Percentiles rank a stretch among this genome's conserved stretches.
phyloP scores from a whole-genome alignment of 2,888 invertebrate genomes.

The Drosophila seclusa region DNA sequence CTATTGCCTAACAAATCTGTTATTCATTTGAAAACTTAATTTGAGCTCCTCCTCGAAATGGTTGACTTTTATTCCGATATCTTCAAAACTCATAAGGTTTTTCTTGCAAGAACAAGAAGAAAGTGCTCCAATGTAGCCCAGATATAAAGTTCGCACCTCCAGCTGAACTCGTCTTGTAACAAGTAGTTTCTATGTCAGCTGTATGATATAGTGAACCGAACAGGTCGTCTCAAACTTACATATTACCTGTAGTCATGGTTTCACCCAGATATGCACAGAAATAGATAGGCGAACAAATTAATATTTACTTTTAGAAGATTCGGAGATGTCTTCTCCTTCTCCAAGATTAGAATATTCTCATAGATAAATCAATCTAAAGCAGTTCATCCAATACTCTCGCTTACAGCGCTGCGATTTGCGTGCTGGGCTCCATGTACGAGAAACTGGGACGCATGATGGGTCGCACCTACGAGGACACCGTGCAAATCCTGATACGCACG shows the following conservation, averaged over 20 bases:
- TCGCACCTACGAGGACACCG: slow-evolving; percentile 98
- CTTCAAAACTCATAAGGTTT: not conserved
- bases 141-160: no score
- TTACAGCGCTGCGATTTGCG: slow-evolving; percentile 96
- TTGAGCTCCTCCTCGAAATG: not conserved
- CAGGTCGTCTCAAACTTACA: not conserved
- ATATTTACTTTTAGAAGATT: not conserved
- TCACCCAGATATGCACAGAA: not conserved
- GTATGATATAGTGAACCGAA: no score
- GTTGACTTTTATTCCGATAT: not conserved
- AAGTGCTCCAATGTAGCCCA: not conserved
- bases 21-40: not conserved
- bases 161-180: no score
- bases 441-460: slow-evolving; percentile 99
- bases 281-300: not conserved
- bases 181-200: no score
- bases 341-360: not conserved
- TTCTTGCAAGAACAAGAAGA: not conserved
- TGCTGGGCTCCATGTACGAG: slow-evolving; percentile 98
- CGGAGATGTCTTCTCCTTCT: not conserved
- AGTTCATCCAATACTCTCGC: not conserved
- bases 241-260: not conserved
- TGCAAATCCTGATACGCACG: slow-evolving; percentile 95
- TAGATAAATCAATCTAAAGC: not conserved
- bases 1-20: not conserved